A percentile compares a stretch with the other conserved stretches of the same genome.
Evolutionary conservation across 2,797 vertebrate species (phyloP).

Genomic region (Zenarchopterus dispar): DNA sequence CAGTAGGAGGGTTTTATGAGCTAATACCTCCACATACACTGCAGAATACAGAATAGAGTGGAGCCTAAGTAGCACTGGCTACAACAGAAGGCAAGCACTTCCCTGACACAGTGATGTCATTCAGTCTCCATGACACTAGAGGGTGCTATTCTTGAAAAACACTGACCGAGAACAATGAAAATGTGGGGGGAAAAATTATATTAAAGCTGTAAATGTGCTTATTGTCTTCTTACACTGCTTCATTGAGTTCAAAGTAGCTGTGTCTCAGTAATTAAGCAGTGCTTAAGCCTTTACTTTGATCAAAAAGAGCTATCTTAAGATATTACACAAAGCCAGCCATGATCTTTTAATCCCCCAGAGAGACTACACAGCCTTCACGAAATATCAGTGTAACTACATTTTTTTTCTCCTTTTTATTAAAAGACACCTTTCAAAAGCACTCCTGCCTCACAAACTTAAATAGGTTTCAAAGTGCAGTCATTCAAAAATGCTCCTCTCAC

Average conservation of each 20-base stretch:
- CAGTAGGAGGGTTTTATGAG: conserved; percentile 82
- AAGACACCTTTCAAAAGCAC: conserved; percentile 60
- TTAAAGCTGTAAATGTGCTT: conserved; percentile 57
- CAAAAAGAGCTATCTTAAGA: conserved; percentile 75
- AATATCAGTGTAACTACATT: conserved; percentile 74
- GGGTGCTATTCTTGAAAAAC: conserved; percentile 54
- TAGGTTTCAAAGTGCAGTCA: conserved; percentile 52
- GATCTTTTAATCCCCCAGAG: conserved; percentile 73
- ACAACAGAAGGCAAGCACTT: conserved; percentile 50
- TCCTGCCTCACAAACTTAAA: conserved; percentile 54
- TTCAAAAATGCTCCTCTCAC: conserved; percentile 49
- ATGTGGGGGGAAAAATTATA: conserved; percentile 13
- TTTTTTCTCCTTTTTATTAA: conserved; percentile 57
- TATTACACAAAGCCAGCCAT: conserved; percentile 77
- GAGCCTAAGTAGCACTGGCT: conserved; percentile 61
- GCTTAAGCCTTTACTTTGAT: conserved; percentile 73
- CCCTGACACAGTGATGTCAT: conserved; percentile 41
- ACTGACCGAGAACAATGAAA: conserved; percentile 37
- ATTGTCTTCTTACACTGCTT: conserved; percentile 54
- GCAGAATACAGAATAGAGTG: conserved; percentile 74
- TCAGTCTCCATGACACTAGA: conserved; percentile 65
- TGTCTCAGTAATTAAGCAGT: conserved; percentile 55
- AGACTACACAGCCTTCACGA: conserved; percentile 65
- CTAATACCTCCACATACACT: conserved; percentile 79
- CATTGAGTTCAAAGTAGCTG: conserved; percentile 49